phyloP scores from a whole-genome alignment of 2,113 vertebrate genomes.

The Cromileptes altivelis region DNA sequence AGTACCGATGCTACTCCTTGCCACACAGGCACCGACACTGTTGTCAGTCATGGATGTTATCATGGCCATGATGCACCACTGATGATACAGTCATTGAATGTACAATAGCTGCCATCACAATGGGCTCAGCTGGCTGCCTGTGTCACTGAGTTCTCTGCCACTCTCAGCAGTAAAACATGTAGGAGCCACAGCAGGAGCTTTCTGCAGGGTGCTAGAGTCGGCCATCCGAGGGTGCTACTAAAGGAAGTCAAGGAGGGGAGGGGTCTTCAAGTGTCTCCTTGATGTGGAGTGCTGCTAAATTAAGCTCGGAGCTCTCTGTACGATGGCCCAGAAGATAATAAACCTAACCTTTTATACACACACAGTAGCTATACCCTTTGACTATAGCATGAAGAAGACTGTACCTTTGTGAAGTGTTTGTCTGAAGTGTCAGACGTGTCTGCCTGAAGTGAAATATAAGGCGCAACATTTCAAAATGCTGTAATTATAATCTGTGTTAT shows the following conservation, averaged over 20 bases:
- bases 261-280: constrained; percentile 75
- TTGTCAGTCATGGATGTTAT: constrained; percentile 18
- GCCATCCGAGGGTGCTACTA: constrained; percentile 55
- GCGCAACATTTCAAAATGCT: neutral
- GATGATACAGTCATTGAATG: constrained; percentile 13
- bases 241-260: constrained; percentile 76
- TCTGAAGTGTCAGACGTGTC: constrained; percentile 21
- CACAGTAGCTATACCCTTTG: constrained; percentile 24
- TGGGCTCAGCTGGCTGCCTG: neutral
- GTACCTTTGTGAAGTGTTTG: constrained; percentile 21
- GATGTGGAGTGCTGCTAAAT: constrained; percentile 80
- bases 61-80: neutral
- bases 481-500: neutral
- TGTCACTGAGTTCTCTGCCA: constrained; percentile 12
- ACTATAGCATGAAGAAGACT: neutral
- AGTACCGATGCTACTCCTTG: neutral
- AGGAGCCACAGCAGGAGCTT: constrained; percentile 19
- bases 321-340: constrained; percentile 66
- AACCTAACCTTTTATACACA: constrained; percentile 17
- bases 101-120: constrained; percentile 18
- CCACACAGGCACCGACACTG: neutral
- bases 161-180: constrained; percentile 9
- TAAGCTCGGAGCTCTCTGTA: constrained; percentile 58
- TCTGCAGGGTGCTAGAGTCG: constrained; percentile 38
- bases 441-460: neutral